These are phyloP conservation scores for Ditula angustiorana DNA, from an alignment of 2,888 invertebrate genomes.

Conservation along the genomic window DNA sequence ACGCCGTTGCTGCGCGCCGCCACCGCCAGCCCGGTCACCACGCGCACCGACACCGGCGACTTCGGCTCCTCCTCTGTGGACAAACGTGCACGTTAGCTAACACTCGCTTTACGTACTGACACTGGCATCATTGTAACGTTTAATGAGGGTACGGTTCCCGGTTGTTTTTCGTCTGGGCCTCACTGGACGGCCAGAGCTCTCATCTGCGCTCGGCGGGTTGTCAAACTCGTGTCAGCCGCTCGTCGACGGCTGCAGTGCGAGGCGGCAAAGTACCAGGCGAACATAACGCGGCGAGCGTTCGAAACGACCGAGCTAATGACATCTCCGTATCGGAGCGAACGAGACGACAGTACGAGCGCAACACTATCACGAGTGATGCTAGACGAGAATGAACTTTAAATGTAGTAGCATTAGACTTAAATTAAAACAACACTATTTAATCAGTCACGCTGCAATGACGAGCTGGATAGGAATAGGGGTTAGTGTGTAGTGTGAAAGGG, in stretches of 20 bases:
- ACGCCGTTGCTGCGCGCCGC: conserved; percentile 73
- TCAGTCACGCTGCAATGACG: conserved; percentile 68
- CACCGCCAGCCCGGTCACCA: conserved; percentile 72
- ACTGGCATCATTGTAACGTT: neutral
- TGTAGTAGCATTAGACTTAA: conserved; percentile 48
- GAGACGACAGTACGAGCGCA: conserved; percentile 53
- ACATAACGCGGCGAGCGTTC: conserved; percentile 62
- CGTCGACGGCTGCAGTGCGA: conserved; percentile 82
- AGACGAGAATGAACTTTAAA: conserved; percentile 55
- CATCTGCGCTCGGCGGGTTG: conserved; percentile 67
- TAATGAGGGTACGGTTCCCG: conserved; percentile 56
- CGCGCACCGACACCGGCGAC: conserved; percentile 75
- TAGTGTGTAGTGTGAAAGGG: conserved; percentile 55
- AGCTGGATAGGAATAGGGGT: conserved; percentile 57
- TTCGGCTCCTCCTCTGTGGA: conserved; percentile 82
- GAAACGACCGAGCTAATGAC: conserved; percentile 53
- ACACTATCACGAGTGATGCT: conserved; percentile 47
- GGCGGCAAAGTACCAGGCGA: conserved; percentile 84
- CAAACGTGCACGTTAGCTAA: conserved; percentile 53
- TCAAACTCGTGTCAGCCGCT: conserved; percentile 78
- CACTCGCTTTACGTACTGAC: too few relatives aligned
- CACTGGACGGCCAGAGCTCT: conserved; percentile 35
- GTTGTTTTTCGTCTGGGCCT: conserved; percentile 54
- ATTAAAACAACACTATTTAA: conserved; percentile 50
- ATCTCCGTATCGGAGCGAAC: conserved; percentile 54